Evolutionary conservation across 2,888 invertebrate genomes (phyloP).

Genomic region (Agapostemon virescens): DNA sequence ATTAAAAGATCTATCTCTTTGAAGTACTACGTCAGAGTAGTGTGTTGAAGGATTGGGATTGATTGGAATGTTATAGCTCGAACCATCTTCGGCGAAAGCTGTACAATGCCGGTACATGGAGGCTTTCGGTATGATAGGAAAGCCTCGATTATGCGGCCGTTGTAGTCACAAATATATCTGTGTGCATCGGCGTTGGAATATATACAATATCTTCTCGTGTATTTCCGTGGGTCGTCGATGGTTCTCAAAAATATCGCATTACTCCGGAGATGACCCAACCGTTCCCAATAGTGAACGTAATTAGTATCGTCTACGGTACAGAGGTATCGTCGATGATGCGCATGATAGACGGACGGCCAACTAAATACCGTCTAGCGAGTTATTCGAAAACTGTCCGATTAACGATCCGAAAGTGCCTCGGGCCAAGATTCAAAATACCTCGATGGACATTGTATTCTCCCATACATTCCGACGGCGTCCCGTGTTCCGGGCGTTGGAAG

Average conservation of each 20-base stretch:
- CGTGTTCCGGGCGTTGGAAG: constrained; percentile 33
- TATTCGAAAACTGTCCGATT: constrained; percentile 69
- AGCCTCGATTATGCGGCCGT: background rate
- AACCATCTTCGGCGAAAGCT: background rate
- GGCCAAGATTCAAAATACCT: constrained; percentile 67
- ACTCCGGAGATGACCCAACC: background rate
- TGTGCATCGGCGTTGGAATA: background rate
- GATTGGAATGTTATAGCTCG: background rate
- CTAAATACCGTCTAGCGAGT: constrained; percentile 54
- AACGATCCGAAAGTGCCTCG: constrained; percentile 62
- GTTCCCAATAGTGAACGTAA: constrained; percentile 21
- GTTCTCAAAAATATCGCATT: background rate
- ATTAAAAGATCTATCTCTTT: background rate
- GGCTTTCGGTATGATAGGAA: background rate
- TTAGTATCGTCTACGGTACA: constrained; percentile 19
- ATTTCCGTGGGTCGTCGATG: background rate
- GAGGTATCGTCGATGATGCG: constrained; percentile 1
- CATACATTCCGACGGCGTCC: constrained; percentile 56
- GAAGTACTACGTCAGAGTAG: background rate
- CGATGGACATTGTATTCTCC: constrained; percentile 60
- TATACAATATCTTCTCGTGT: background rate
- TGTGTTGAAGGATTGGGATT: background rate
- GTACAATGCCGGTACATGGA: background rate
- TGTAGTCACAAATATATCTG: background rate
- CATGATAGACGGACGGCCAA: constrained; percentile 20